Evolutionary conservation across 2,113 vertebrate genomes (phyloP).

Genomic region (Bufo bufo): DNA sequence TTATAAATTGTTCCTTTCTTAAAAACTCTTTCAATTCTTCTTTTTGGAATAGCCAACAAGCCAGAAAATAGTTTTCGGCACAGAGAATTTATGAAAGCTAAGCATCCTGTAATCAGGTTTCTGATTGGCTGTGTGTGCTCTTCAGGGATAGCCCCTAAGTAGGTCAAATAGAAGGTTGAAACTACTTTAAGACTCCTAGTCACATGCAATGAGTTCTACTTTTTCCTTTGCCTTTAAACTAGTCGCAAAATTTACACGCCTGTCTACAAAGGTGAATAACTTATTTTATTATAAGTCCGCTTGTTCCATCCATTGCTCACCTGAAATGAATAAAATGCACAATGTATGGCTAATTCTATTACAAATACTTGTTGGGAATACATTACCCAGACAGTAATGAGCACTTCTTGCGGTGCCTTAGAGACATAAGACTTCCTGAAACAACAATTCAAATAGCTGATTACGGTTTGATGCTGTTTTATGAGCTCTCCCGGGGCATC

Average conservation of each 20-base stretch:
- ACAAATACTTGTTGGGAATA: constrained; percentile 58
- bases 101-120: neutral
- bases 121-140: neutral
- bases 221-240: neutral
- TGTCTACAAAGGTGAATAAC: constrained; percentile 36
- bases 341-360: constrained; percentile 61
- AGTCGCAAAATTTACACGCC: neutral
- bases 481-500: constrained; percentile 56
- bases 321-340: constrained; percentile 61
- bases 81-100: neutral
- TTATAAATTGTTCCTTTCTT: too few species aligned
- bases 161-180: neutral
- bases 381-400: constrained; percentile 59
- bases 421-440: constrained; percentile 63
- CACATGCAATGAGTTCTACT: too few species aligned
- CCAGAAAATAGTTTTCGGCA: too few species aligned
- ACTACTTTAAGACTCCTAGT: neutral
- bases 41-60: too few species aligned
- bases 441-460: constrained; percentile 62
- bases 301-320: constrained; percentile 59
- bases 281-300: constrained; percentile 54
- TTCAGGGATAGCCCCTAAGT: neutral
- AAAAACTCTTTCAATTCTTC: too few species aligned
- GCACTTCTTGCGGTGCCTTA: constrained; percentile 43
- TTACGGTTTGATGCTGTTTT: constrained; percentile 61